Evolutionary conservation across 2,113 vertebrate genomes (phyloP), one percentile per base, ranked within the genome.

Genomic region (Meles meles): DNA sequence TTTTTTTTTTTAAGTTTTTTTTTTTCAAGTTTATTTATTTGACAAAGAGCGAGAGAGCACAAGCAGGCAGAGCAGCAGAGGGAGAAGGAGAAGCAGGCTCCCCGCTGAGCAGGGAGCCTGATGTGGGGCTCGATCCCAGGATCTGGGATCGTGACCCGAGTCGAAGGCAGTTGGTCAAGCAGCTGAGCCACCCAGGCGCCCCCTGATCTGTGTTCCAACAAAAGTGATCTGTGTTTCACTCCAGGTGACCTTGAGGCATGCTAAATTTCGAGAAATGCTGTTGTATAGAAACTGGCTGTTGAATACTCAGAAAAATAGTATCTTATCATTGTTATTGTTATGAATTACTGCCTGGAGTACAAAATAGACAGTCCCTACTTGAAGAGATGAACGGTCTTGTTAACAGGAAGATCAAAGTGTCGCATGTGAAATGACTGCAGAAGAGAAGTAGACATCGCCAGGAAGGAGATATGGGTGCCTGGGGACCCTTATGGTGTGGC

Each of bases 401-500:
- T 85, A 29, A 47, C 27, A 9, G 74, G 65, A 96, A 57, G 74
- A 67, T 44, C 59, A 59, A 72, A 49, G 9, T 57, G 31, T 42
- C 42, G 34, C 69, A 63, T 14, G 15, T 80, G 47, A 69, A 39
- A 57, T 31, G 65, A 29, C 42, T 4, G 52, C 42, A 31, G 42
- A 77, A 47, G 61, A 31, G 71, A 69, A 90, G 18, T 2, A 61
- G 65, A 83, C 39, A 44, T 23, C 84, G 37, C 55, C 15, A 65
- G 63, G 1, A 37, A 25, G 84, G 71, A 74, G 39, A 80, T 83
- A 6, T 31, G 61, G 42, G 20, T 27, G 9, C 17, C 1, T 44
- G 21, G 0, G 44, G 29, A 69, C 4, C 31, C 9, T 7, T 15
- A 0, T 20, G 6, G 29, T 5, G 1, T 29, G 21, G 47, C 11